Evolutionary conservation across 2,113 vertebrate genomes (phyloP).

Genomic region (Arenaria interpres): DNA sequence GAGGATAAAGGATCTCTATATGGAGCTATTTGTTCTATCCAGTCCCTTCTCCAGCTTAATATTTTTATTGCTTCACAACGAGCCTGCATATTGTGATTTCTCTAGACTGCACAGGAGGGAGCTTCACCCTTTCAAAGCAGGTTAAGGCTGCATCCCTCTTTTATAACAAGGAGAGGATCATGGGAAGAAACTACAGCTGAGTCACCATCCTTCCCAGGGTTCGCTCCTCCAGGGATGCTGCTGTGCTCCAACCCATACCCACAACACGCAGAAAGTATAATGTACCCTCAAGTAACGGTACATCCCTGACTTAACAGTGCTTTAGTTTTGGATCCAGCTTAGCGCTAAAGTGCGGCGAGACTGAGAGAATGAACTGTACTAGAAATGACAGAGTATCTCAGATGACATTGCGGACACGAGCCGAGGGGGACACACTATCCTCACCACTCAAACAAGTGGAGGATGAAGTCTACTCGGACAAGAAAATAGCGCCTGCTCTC

Average conservation of each 20-base stretch:
- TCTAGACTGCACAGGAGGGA: neutral
- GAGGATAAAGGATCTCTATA: slow-evolving; percentile 40
- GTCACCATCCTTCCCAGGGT: neutral
- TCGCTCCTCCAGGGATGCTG: neutral
- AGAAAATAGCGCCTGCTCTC: neutral
- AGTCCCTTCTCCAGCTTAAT: slow-evolving; percentile 17
- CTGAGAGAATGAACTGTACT: neutral
- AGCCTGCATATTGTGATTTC: neutral
- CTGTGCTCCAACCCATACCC: neutral
- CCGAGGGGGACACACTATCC: neutral
- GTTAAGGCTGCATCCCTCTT: neutral
- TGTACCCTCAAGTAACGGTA: neutral
- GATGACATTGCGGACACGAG: neutral
- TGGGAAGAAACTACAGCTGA: neutral
- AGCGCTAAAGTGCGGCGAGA: neutral
- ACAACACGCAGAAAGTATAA: neutral
- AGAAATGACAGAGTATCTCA: neutral
- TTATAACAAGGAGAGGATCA: neutral
- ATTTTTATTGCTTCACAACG: slow-evolving; percentile 1
- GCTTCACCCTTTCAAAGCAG: neutral
- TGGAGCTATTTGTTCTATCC: neutral
- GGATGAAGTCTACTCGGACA: neutral
- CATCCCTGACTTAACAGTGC: neutral
- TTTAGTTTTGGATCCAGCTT: neutral
- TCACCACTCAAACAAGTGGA: neutral